Conservation (phyloP, 1,140 invertebrate species). For the Branchinecta lynchi region DNA sequence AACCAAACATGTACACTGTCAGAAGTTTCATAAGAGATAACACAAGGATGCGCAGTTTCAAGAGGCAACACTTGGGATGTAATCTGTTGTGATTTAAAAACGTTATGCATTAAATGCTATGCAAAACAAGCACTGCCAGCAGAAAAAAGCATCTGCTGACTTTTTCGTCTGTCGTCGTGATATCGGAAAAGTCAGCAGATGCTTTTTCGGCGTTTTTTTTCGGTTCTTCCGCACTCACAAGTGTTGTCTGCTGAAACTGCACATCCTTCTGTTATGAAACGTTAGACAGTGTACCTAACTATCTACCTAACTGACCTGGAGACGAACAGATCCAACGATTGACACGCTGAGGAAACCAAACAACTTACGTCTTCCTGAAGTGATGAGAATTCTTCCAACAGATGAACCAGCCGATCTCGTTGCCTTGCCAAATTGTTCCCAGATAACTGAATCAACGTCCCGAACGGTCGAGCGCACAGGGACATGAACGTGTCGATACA, state of each 20-base stretch:
- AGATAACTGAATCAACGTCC: slow-evolving; percentile 69
- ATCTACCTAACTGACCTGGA: too few relatives aligned
- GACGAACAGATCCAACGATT: too few relatives aligned
- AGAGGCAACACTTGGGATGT: neutral
- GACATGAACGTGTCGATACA: slow-evolving; percentile 75
- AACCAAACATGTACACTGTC: too few relatives aligned
- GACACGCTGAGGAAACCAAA: neutral
- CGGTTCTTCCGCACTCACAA: too few relatives aligned
- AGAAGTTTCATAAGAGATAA: too few relatives aligned
- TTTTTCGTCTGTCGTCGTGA: too few relatives aligned
- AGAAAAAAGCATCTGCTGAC: too few relatives aligned
- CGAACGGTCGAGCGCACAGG: slow-evolving; percentile 73
- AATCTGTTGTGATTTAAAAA: neutral
- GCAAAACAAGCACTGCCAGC: too few relatives aligned
- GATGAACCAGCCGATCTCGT: slow-evolving; percentile 73
- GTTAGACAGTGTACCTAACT: too few relatives aligned
- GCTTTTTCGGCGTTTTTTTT: neutral
- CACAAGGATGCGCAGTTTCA: neutral
- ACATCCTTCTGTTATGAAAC: too few relatives aligned
- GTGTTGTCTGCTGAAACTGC: too few relatives aligned
- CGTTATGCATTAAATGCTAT: neutral
- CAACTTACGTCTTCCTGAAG: slow-evolving; percentile 74
- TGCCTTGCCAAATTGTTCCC: slow-evolving; percentile 89
- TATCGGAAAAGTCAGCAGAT: neutral
- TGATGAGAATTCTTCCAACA: slow-evolving; percentile 72